phyloP scores from a whole-genome alignment of 2,888 invertebrate species.

The Hypomecis punctinalis region DNA sequence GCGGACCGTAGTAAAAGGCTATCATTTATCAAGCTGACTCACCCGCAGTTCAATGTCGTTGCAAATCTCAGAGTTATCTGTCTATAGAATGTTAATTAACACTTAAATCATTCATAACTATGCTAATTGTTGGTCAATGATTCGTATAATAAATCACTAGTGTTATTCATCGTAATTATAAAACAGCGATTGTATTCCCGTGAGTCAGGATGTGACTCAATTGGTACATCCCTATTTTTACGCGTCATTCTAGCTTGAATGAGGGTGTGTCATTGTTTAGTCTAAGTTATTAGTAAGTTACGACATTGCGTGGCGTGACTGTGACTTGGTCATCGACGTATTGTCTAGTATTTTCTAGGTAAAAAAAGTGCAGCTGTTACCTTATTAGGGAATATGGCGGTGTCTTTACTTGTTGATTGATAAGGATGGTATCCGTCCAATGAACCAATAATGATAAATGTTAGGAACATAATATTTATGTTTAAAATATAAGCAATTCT shows the following conservation, averaged over 20 bases:
- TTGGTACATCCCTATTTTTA: constrained; percentile 48
- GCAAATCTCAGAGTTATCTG: constrained; percentile 42
- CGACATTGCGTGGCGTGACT: constrained; percentile 14
- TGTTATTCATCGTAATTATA: constrained; percentile 56
- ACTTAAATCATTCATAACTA: constrained; percentile 55
- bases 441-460: too few species aligned
- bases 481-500: too few species aligned
- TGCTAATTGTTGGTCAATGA: constrained; percentile 48
- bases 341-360: constrained; percentile 25
- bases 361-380: not conserved
- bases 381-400: not conserved
- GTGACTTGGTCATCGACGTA: constrained; percentile 18
- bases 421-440: too few species aligned
- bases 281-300: constrained; percentile 41
- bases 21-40: constrained; percentile 36
- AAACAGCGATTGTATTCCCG: constrained; percentile 40
- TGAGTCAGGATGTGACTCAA: constrained; percentile 52
- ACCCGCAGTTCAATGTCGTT: constrained; percentile 38
- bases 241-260: constrained; percentile 50
- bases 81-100: constrained; percentile 54
- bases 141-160: constrained; percentile 59
- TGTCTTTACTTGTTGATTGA: not conserved
- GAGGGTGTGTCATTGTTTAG: constrained; percentile 69
- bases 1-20: constrained; percentile 11
- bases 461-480: too few species aligned